Evolutionary conservation across 2,888 invertebrate species (phyloP).

Genomic region (Pyrrhia umbra): DNA sequence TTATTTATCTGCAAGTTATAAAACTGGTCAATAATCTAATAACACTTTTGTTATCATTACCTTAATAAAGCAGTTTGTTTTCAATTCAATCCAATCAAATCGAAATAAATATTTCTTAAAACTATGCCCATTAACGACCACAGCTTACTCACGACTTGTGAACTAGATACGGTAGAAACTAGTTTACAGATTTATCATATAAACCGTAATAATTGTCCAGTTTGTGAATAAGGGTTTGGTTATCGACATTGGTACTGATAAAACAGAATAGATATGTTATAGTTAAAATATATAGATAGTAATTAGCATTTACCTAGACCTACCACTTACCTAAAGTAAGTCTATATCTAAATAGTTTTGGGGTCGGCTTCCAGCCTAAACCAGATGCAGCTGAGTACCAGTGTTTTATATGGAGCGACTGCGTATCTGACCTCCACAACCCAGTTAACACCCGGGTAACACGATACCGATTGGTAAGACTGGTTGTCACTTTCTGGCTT

Average conservation of each 20-base stretch:
- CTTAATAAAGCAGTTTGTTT: constrained; percentile 43
- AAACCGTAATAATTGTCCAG: constrained; percentile 41
- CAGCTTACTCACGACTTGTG: constrained; percentile 54
- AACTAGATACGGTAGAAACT: constrained; percentile 50
- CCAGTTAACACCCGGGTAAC: too few species aligned
- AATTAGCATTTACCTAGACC: too few species aligned
- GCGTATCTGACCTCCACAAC: too few species aligned
- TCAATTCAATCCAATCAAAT: constrained; percentile 39
- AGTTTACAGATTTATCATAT: constrained; percentile 41
- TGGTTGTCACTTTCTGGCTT: too few species aligned
- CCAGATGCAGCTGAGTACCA: too few species aligned
- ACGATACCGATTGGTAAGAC: too few species aligned
- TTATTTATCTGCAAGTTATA: too few species aligned
- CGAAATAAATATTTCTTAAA: constrained; percentile 43
- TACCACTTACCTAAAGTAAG: too few species aligned
- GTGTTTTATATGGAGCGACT: too few species aligned
- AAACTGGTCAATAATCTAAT: neutral
- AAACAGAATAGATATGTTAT: neutral
- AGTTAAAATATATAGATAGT: neutral
- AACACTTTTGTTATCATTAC: constrained; percentile 13
- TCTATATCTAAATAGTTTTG: too few species aligned
- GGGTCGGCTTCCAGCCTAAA: too few species aligned
- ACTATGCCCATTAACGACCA: constrained; percentile 30
- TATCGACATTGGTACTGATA: constrained; percentile 1
- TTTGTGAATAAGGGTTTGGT: constrained; percentile 50